Evolutionary conservation across 2,797 vertebrate species (phyloP), one percentile per base, ranked within the genome.

Genomic region (Pangasius krempfi): DNA sequence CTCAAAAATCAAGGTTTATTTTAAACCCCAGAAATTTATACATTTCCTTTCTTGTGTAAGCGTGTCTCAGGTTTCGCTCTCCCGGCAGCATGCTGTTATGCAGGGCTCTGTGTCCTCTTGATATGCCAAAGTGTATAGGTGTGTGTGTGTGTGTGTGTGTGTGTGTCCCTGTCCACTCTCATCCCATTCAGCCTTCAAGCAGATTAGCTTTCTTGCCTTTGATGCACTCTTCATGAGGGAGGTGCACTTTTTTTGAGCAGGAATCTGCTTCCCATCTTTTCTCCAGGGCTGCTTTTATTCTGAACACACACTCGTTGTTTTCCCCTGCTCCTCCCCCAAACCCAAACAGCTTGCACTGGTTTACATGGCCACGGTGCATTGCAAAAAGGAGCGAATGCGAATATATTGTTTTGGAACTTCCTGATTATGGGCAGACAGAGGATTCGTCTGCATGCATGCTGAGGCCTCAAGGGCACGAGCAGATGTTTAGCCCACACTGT

Each of bases 141-240:
- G 54, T 60, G 75, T 68, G 33, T 75, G 22, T 86, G 68, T 50
- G 40, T 75, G 73, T 75, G 30, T 73, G 54, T 60, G 75, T 68
- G 40, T 75, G 73, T 75, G 22, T 62, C 85, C 89, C 76, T 92
- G 92, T 94, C 92, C 88, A 73, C 90, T 93, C 92, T 89, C 91
- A 94, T 95, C 92, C 92, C 82, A 90, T 91, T 79, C 85, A 89
- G 91, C 90, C 92, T 88, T 70, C 91, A 93, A 94, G 89, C 87
- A 85, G 90, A 94, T 94, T 92, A 93, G 92, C 88, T 87, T 91
- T 91, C 89, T 87, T 89, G 79, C 75, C 84, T 93, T 90, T 93
- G 91, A 94, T 92, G 91, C 73, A 7, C 87, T 80, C 60, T 86
- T 84, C 58, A 79, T 81, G 84, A 58, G 22, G 54, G 52, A 91